A percentile compares a stretch with the other conserved stretches of the same genome.
Conservation (phyloP, 2,888 invertebrate species). For the Rotaria magnacalcarata region DNA sequence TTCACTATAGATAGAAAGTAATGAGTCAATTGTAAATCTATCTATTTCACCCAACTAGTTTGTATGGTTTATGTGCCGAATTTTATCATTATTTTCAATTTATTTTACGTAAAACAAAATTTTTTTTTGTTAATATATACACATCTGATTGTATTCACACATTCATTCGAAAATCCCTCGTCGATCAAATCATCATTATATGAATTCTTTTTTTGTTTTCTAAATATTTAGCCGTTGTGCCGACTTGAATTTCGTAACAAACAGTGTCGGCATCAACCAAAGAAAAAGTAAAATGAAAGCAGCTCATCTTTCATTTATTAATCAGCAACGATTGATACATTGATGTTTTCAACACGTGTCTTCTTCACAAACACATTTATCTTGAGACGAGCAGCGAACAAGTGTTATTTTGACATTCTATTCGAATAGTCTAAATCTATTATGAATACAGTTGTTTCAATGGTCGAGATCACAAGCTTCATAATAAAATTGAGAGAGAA, state of each 20-base stretch:
- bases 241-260: not conserved
- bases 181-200: not conserved
- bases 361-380: constrained; percentile 6
- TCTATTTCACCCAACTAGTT: too few species aligned
- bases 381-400: not conserved
- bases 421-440: not conserved
- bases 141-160: not conserved
- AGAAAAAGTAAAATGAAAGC: not conserved
- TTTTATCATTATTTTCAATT: too few species aligned
- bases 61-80: too few species aligned
- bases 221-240: not conserved
- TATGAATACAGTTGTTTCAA: not conserved
- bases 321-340: not conserved
- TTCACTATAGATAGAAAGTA: not conserved
- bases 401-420: constrained; percentile 17
- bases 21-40: too few species aligned
- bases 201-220: not conserved
- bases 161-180: not conserved
- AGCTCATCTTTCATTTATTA: constrained; percentile 1
- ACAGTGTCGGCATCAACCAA: not conserved
- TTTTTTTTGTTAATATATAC: not conserved
- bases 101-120: too few species aligned
- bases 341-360: constrained; percentile 5
- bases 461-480: not conserved
- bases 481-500: not conserved